Percentiles rank a stretch among this genome's conserved stretches.
Conservation (phyloP, 1,140 invertebrate species). For the Limonius californicus region DNA sequence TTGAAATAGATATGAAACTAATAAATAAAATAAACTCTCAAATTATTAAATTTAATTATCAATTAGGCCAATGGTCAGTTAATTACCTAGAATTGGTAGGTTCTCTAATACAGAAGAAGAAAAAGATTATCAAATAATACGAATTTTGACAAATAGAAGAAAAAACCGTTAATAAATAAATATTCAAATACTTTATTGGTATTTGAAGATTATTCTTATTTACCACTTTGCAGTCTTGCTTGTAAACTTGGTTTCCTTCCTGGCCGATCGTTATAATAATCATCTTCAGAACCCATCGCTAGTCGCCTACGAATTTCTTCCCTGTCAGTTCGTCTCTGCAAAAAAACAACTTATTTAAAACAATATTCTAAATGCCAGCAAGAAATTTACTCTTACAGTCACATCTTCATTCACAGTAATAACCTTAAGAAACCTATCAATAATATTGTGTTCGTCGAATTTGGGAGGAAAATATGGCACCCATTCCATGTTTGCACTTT, state of each 20-base stretch:
- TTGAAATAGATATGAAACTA: too few relatives aligned
- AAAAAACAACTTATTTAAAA: slow-evolving; percentile 42
- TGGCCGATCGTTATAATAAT: slow-evolving; percentile 62
- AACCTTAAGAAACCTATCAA: slow-evolving; percentile 64
- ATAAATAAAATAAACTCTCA: too few relatives aligned
- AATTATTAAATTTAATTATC: too few relatives aligned
- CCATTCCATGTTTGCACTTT: slow-evolving; percentile 49
- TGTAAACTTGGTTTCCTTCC: slow-evolving; percentile 83
- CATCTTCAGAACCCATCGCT: slow-evolving; percentile 83
- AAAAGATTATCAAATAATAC: too few relatives aligned
- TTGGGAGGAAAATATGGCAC: slow-evolving; percentile 43
- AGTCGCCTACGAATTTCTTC: slow-evolving; percentile 86
- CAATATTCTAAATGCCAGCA: too few relatives aligned
- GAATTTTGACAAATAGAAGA: too few relatives aligned
- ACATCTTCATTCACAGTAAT: slow-evolving; percentile 53
- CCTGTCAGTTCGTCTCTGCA: slow-evolving; percentile 81
- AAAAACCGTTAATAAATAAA: too few relatives aligned
- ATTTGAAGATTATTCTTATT: too few relatives aligned
- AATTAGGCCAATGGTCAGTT: too few relatives aligned
- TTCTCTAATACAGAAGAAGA: too few relatives aligned
- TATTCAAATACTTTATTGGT: too few relatives aligned
- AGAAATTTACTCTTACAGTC: slow-evolving; percentile 47
- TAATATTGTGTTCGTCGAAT: slow-evolving; percentile 54
- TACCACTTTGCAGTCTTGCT: slow-evolving; percentile 80
- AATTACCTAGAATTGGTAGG: too few relatives aligned